These are phyloP conservation scores for Salmo trutta DNA, from an alignment of 2,797 vertebrate species.

Conservation along the genomic window DNA sequence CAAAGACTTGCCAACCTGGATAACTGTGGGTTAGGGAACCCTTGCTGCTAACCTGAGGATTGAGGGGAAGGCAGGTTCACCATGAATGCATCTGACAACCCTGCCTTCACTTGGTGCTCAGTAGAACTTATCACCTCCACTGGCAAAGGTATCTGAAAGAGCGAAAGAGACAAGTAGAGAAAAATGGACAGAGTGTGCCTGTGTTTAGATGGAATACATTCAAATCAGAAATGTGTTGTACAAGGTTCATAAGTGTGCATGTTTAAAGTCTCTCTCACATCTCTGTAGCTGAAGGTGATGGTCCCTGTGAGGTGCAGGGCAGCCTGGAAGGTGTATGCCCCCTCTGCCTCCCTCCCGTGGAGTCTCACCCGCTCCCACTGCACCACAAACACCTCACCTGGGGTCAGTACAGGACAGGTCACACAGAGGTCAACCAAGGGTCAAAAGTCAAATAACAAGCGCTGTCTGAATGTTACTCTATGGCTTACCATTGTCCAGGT, in stretches of 20 bases:
- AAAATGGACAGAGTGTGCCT: background rate
- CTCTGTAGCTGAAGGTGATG: slow-evolving; percentile 89
- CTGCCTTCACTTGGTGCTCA: slow-evolving; percentile 90
- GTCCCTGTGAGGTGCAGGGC: slow-evolving; percentile 83
- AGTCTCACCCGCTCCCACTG: slow-evolving; percentile 93
- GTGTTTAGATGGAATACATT: background rate
- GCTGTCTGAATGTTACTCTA: background rate
- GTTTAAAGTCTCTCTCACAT: slow-evolving; percentile 73
- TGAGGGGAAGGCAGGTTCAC: slow-evolving; percentile 74
- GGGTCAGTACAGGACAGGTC: slow-evolving; percentile 24
- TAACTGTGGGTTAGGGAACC: background rate
- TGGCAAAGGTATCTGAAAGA: slow-evolving; percentile 82
- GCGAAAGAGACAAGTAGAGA: background rate
- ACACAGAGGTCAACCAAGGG: background rate
- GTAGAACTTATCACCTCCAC: slow-evolving; percentile 80
- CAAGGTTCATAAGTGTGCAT: background rate
- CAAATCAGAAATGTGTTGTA: background rate
- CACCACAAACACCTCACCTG: slow-evolving; percentile 89
- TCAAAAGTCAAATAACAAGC: background rate
- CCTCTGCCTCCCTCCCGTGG: slow-evolving; percentile 82
- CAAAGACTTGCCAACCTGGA: background rate
- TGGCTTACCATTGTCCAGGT: slow-evolving; percentile 88
- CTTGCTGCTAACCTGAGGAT: slow-evolving; percentile 76
- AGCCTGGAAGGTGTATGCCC: slow-evolving; percentile 91
- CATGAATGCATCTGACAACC: slow-evolving; percentile 95